Conservation (phyloP, 2,888 invertebrate species). For the Rambutsinella grinnellia region DNA sequence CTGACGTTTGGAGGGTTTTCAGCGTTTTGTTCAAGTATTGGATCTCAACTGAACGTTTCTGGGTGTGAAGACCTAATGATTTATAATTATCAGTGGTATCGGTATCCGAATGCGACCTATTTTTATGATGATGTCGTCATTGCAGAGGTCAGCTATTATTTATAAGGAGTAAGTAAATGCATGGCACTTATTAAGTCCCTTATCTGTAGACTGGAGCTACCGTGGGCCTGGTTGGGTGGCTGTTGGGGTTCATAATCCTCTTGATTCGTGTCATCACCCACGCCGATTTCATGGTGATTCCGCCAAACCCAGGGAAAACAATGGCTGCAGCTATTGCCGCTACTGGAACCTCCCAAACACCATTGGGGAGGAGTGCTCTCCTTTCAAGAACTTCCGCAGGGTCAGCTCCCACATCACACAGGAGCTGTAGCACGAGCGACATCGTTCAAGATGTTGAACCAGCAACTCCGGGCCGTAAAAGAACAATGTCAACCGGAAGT, state of each 20-base stretch:
- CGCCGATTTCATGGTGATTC: constrained; percentile 61
- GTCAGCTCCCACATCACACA: constrained; percentile 7
- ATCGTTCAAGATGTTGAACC: too few relatives aligned
- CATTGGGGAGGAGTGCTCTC: constrained; percentile 18
- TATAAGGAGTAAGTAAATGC: background rate
- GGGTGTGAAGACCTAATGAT: constrained; percentile 63
- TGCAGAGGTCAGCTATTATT: constrained; percentile 58
- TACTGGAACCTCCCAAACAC: constrained; percentile 32
- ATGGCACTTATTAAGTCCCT: background rate
- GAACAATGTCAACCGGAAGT: constrained; percentile 26
- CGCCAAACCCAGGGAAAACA: constrained; percentile 27
- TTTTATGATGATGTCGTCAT: constrained; percentile 65
- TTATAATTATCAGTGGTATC: constrained; percentile 54
- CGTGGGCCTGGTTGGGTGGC: constrained; percentile 62
- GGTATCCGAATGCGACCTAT: constrained; percentile 54
- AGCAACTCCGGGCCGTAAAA: background rate
- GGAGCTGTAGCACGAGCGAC: constrained; percentile 43
- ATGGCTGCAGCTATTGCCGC: constrained; percentile 25
- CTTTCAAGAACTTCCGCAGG: background rate
- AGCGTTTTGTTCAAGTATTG: constrained; percentile 61
- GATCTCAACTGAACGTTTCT: constrained; percentile 58
- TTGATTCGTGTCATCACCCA: constrained; percentile 62
- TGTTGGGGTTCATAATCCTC: constrained; percentile 61
- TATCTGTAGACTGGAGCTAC: constrained; percentile 62
- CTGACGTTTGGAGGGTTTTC: constrained; percentile 63